Evolutionary conservation across 2,113 vertebrate genomes (phyloP).

Genomic region (Microtus oregoni): DNA sequence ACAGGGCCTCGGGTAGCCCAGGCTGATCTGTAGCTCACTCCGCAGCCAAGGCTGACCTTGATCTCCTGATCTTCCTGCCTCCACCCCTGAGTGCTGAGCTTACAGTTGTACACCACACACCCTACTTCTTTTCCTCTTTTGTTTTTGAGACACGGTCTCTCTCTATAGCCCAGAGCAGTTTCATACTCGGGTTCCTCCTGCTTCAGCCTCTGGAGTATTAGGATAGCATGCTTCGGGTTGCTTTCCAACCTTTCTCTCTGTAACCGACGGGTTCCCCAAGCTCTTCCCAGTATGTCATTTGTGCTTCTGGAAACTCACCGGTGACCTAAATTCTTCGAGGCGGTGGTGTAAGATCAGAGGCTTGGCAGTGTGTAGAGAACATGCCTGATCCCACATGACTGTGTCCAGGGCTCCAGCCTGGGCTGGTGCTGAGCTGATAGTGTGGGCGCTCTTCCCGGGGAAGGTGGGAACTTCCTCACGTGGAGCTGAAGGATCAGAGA

Average conservation of each 20-base stretch:
- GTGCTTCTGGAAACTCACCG: neutral
- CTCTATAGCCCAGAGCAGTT: neutral
- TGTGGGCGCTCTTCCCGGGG: neutral
- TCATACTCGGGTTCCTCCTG: neutral
- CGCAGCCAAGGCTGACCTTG: neutral
- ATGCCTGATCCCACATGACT: neutral
- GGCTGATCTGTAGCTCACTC: neutral
- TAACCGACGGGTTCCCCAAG: neutral
- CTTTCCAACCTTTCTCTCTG: neutral
- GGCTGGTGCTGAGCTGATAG: neutral
- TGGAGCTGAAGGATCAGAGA: neutral
- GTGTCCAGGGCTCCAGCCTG: neutral
- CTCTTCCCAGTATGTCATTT: neutral
- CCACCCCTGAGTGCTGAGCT: neutral
- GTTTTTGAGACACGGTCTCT: neutral
- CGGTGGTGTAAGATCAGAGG: neutral
- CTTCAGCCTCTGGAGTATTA: neutral
- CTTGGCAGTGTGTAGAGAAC: neutral
- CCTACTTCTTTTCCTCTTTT: neutral
- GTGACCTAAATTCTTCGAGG: neutral
- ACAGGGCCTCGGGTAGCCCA: neutral
- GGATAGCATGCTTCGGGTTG: accelerated
- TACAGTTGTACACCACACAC: neutral
- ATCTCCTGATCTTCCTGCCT: neutral
- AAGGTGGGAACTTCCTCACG: neutral